phyloP scores from a whole-genome alignment of 1,140 invertebrate genomes.

The Drosophila chauvacae region DNA sequence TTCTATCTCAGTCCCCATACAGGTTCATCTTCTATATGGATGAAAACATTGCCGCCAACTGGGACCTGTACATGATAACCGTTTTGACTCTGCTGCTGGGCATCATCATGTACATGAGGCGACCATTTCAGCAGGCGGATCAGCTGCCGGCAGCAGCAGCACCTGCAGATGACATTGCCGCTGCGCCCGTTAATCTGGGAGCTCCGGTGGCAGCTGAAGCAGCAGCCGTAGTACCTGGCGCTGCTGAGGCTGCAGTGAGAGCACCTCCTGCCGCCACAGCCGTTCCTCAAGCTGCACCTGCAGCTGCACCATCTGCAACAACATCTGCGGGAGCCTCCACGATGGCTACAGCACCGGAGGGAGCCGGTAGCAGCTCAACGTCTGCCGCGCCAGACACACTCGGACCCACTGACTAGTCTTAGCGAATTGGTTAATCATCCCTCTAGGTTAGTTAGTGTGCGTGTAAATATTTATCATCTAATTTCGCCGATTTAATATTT shows the following conservation, averaged over 20 bases:
- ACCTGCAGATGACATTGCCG: constrained; percentile 40
- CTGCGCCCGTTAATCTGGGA: constrained; percentile 31
- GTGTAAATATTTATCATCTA: constrained; percentile 82
- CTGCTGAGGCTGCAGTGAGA: constrained; percentile 4
- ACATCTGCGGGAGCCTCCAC: constrained; percentile 13
- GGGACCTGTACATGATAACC: constrained; percentile 97
- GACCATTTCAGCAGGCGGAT: constrained; percentile 86
- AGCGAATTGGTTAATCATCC: constrained; percentile 66
- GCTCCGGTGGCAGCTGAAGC: constrained; percentile 20
- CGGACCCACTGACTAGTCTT: constrained; percentile 81
- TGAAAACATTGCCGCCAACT: constrained; percentile 92
- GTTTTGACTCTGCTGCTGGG: constrained; percentile 92
- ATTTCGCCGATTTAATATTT: constrained; percentile 66
- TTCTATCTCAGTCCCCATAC: constrained; percentile 86
- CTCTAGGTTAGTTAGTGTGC: constrained; percentile 78
- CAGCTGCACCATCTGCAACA: background rate
- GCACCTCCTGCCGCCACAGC: background rate
- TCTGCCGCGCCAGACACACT: constrained; percentile 53
- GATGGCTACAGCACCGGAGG: constrained; percentile 4
- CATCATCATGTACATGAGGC: constrained; percentile 91
- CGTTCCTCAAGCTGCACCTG: background rate
- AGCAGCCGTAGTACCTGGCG: background rate
- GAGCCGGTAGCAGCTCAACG: constrained; percentile 25
- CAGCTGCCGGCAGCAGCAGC: constrained; percentile 35
- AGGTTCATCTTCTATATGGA: constrained; percentile 88